Evolutionary conservation across 2,797 vertebrate genomes (phyloP), one percentile per base, ranked within the genome.

Genomic region (Sebastes steindachneri): DNA sequence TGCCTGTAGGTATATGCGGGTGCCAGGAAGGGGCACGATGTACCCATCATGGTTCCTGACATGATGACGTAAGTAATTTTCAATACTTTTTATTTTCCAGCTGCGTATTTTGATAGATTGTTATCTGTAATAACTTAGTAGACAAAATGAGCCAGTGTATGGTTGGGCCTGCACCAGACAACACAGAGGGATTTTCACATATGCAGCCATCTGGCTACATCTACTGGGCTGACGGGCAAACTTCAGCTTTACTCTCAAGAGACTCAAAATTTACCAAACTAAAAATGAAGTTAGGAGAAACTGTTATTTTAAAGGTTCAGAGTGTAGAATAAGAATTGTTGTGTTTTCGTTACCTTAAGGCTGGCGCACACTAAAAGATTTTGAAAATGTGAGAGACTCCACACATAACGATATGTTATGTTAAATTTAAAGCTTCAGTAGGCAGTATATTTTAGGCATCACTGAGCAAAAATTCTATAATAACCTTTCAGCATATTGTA

Each of bases 181-280:
- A 26, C n/a, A 45, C 41, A 45, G 41, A 45, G 41, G 41, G 9
- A 7, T 2, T 35, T 64, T 33, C 10, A 41, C 9, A 9, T 17
- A 45, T 45, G 15, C 77, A 59, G 86, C 23, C 35, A 3, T 83
- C 60, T 88, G 70, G 80, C 85, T 2, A 92, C 94, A 89, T 80
- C 94, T 95, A 67, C 71, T 86, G 93, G 85, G 2, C 68, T 23
- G 26, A 54, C 19, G 1, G 15, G 8, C 3, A 72, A 57, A 55
- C 26, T 55, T 41, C 59, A 19, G 48, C 25, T 58, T 1, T 1
- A 21, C 3, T n/a, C 3, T 7, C 41, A 19, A 15, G 26, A 69
- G 41, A 23, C 9, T 60, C 9, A 9, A 26, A 26, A 21, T 29
- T 1, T 2, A 8, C 1, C n/a, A 28, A 28, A 29, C 4, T 74